phyloP scores from a whole-genome alignment of 2,797 vertebrate species.

The Thalassophryne amazonica region DNA sequence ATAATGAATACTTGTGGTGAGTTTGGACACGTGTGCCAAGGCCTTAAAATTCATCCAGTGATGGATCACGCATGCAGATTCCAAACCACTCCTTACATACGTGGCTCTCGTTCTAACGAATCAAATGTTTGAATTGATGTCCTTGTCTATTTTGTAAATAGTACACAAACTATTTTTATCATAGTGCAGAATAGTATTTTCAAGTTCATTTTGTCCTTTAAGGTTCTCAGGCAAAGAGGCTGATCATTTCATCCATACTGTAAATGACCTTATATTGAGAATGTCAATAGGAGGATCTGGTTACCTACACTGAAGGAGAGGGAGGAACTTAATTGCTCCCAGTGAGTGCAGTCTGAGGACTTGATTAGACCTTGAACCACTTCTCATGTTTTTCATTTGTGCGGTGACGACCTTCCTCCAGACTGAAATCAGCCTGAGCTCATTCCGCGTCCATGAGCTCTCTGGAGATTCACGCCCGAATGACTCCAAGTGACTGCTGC shows the following conservation, averaged over 20 bases:
- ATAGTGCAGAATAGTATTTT: constrained; percentile 37
- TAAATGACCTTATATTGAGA: constrained; percentile 79
- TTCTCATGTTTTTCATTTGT: constrained; percentile 85
- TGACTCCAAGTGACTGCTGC: constrained; percentile 63
- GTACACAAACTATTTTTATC: constrained; percentile 17
- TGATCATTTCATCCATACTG: constrained; percentile 74
- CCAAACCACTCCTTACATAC: constrained; percentile 29
- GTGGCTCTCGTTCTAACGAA: constrained; percentile 30
- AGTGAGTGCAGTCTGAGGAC: constrained; percentile 77
- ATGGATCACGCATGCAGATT: constrained; percentile 48
- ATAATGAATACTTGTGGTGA: constrained; percentile 79
- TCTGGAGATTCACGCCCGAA: constrained; percentile 72
- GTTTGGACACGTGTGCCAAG: constrained; percentile 60
- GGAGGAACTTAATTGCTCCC: constrained; percentile 80
- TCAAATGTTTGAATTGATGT: constrained; percentile 52
- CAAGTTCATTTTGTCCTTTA: constrained; percentile 39
- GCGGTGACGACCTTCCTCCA: constrained; percentile 78
- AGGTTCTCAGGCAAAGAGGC: constrained; percentile 48
- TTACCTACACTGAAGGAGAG: constrained; percentile 74
- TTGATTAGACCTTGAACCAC: constrained; percentile 81
- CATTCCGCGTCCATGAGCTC: constrained; percentile 68
- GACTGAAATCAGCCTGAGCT: constrained; percentile 72
- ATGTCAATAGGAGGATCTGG: constrained; percentile 78
- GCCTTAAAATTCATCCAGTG: constrained; percentile 57
- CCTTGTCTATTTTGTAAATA: constrained; percentile 45